Percentiles rank a stretch among this genome's conserved stretches.
Evolutionary conservation across 64 coral and sea anemone genomes (phyloP).

Genomic region (Platygyra sinensis): DNA sequence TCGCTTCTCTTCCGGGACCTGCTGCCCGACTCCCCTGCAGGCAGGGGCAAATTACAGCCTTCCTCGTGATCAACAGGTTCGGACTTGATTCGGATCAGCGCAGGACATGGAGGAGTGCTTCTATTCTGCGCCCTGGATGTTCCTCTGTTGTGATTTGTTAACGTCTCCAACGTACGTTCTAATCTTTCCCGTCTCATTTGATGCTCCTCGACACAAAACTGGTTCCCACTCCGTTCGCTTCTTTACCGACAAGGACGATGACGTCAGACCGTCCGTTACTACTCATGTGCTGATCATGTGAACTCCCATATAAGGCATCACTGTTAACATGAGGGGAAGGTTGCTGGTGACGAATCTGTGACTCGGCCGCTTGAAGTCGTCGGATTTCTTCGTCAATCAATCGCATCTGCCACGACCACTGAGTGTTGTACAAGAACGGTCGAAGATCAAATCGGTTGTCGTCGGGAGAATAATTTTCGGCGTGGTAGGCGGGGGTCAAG

Average conservation of each 20-base stretch:
- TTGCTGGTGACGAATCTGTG: conserved; percentile 63
- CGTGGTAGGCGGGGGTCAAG: conserved; percentile 89
- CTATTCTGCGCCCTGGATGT: conserved; percentile 1
- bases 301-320: not conserved
- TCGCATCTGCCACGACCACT: conserved; percentile 92
- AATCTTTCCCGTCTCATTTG: conserved; percentile 14
- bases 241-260: not conserved
- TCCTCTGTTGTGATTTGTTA: conserved; percentile 7
- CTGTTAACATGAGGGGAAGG: conserved; percentile 55
- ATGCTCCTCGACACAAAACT: conserved; percentile 20
- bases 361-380: conserved; percentile 54
- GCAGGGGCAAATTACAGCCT: not conserved
- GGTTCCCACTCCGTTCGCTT: conserved; percentile 9
- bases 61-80: conserved; percentile 31
- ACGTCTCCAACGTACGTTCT: conserved; percentile 2
- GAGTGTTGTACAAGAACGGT: conserved; percentile 84
- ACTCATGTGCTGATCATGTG: conserved; percentile 12
- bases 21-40: not conserved
- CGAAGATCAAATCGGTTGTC: conserved; percentile 87
- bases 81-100: conserved; percentile 60
- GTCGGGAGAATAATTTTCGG: conserved; percentile 91
- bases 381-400: conserved; percentile 76
- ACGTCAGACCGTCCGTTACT: not conserved
- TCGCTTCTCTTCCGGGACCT: not conserved
- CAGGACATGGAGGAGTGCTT: conserved; percentile 49